A percentile compares a stretch with the other conserved stretches of the same genome.
Conservation (phyloP, 1,140 invertebrate genomes). For the Drosophila busckii region DNA sequence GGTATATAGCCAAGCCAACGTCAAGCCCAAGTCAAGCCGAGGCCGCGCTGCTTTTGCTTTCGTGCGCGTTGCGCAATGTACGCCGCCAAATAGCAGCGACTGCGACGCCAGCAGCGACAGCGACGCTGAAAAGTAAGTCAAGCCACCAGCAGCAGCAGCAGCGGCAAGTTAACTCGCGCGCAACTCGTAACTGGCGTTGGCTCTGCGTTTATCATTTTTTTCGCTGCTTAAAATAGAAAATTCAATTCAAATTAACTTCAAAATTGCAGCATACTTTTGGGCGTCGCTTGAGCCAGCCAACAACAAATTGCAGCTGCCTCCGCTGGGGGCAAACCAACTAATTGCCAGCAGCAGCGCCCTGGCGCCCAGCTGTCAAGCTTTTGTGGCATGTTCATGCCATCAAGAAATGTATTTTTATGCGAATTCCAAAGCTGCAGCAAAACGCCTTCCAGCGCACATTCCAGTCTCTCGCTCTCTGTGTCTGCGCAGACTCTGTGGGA, state of each 20-base stretch:
- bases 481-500: constrained; percentile 44
- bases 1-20: no score
- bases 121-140: constrained; percentile 50
- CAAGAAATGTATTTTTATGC: constrained; percentile 18
- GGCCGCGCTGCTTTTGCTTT: constrained; percentile 12
- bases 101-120: constrained; percentile 35
- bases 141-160: constrained; percentile 31
- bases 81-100: constrained; percentile 43
- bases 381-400: constrained; percentile 20
- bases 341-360: no score
- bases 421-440: constrained; percentile 32
- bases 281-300: constrained; percentile 14
- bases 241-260: no score
- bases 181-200: no score
- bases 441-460: constrained; percentile 39
- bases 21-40: constrained; percentile 28
- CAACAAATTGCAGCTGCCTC: no score
- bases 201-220: background rate
- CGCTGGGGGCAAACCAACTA: no score
- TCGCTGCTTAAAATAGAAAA: constrained; percentile 5
- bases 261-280: constrained; percentile 28
- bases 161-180: no score
- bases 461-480: constrained; percentile 16
- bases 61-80: constrained; percentile 63
- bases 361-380: constrained; percentile 62